Evolutionary conservation across 2,888 invertebrate species (phyloP).

Genomic region (Lypha dubia): DNA sequence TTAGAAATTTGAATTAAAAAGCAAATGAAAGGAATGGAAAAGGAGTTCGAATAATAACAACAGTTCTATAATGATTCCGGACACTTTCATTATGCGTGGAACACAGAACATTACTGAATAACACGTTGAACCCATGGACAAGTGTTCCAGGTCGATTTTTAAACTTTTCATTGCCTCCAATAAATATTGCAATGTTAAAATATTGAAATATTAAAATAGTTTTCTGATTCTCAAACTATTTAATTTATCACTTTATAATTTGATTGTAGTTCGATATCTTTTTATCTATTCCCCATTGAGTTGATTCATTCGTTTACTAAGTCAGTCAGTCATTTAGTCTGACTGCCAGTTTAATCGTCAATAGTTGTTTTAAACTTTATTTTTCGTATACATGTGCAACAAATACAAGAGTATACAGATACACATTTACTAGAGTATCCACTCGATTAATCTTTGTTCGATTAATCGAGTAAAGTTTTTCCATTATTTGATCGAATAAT

Average conservation of each 20-base stretch:
- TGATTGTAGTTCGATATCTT: conserved; percentile 39
- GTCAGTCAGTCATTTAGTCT: background rate
- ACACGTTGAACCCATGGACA: no score
- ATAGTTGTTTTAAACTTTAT: conserved; percentile 11
- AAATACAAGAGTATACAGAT: no score
- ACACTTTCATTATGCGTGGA: no score
- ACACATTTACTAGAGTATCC: conserved; percentile 4
- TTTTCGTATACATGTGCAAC: background rate
- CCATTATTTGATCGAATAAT: no score
- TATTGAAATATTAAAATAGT: no score
- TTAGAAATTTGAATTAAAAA: no score
- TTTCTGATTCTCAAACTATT: background rate
- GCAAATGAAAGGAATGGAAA: no score
- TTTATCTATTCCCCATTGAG: conserved; percentile 56
- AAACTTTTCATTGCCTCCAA: background rate
- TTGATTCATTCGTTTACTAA: conserved; percentile 13
- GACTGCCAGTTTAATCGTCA: background rate
- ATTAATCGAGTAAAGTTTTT: no score
- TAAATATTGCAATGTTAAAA: conserved; percentile 21
- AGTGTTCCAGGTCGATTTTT: background rate
- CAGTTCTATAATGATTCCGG: no score
- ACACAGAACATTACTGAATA: no score
- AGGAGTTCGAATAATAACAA: no score
- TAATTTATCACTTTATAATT: conserved; percentile 35
- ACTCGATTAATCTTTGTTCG: no score